Evolutionary conservation across 2,888 invertebrate species (phyloP).

Genomic region (Smittia aterrima): DNA sequence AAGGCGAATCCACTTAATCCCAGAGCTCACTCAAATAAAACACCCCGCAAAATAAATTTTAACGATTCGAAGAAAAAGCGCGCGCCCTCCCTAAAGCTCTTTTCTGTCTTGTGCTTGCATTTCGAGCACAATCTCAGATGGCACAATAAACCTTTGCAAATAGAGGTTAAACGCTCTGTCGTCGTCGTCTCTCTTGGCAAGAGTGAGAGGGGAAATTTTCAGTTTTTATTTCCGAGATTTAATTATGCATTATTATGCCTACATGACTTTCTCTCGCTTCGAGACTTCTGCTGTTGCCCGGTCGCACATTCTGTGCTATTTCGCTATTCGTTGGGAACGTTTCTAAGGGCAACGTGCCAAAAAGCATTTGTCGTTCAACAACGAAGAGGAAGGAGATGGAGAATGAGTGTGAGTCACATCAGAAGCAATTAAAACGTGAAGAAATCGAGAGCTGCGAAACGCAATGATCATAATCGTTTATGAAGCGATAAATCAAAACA

Average conservation of each 20-base stretch:
- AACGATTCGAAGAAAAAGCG: not conserved
- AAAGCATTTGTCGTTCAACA: not conserved
- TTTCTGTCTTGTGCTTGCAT: not conserved
- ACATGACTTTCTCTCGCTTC: conserved; percentile 30
- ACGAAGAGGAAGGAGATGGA: not conserved
- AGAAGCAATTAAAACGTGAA: not conserved
- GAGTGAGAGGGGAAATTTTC: conserved; percentile 3
- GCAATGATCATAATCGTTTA: conserved; percentile 15
- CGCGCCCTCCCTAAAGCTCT: not conserved
- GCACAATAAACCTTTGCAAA: not conserved
- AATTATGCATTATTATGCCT: conserved; percentile 40
- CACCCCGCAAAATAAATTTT: conserved; percentile 14
- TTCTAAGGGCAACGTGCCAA: conserved; percentile 25
- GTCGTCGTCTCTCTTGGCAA: not conserved
- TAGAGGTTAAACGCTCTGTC: not conserved
- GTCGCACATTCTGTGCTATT: not conserved
- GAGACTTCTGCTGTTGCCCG: not conserved
- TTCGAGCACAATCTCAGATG: conserved; percentile 7
- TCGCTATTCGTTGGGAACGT: not conserved
- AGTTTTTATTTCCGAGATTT: conserved; percentile 24
- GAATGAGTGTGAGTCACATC: not conserved
- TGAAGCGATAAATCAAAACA: conserved; percentile 24
- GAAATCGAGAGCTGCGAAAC: not conserved
- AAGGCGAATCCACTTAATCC: not conserved
- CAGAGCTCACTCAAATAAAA: conserved; percentile 1